phyloP scores from a whole-genome alignment of 1,140 invertebrate genomes.

The Phocides pigmalion region DNA sequence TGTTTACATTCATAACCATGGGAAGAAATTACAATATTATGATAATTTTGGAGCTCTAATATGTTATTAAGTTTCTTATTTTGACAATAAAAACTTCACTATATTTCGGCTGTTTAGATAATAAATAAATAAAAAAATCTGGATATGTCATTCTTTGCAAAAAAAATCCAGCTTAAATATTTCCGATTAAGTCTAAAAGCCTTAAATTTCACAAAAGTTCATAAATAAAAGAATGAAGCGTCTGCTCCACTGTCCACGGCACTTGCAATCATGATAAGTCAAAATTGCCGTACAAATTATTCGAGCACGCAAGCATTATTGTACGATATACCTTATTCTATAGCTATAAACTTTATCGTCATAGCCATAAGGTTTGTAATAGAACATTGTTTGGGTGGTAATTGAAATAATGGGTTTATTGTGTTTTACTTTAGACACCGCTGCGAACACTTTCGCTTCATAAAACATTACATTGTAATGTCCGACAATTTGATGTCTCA shows the following conservation, averaged over 20 bases:
- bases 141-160: no score
- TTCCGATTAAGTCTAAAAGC: background rate
- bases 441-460: conserved; percentile 54
- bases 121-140: no score
- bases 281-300: conserved; percentile 39
- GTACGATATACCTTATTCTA: conserved; percentile 7
- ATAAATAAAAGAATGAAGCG: conserved; percentile 30
- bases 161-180: no score
- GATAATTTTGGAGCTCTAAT: no score
- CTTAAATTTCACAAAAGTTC: conserved; percentile 23
- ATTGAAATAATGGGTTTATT: conserved; percentile 26
- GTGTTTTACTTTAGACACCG: conserved; percentile 18
- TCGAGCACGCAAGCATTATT: conserved; percentile 33
- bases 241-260: conserved; percentile 16
- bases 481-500: conserved; percentile 48
- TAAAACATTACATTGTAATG: conserved; percentile 60
- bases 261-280: conserved; percentile 34
- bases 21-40: no score
- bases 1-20: no score
- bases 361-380: conserved; percentile 2
- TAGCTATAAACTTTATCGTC: conserved; percentile 1
- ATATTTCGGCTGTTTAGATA: no score
- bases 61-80: no score
- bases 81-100: no score
- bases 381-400: background rate